Evolutionary conservation across 2,888 invertebrate genomes (phyloP), one percentile per base, ranked within the genome.

Genomic region (Ypsolopha sequella): DNA sequence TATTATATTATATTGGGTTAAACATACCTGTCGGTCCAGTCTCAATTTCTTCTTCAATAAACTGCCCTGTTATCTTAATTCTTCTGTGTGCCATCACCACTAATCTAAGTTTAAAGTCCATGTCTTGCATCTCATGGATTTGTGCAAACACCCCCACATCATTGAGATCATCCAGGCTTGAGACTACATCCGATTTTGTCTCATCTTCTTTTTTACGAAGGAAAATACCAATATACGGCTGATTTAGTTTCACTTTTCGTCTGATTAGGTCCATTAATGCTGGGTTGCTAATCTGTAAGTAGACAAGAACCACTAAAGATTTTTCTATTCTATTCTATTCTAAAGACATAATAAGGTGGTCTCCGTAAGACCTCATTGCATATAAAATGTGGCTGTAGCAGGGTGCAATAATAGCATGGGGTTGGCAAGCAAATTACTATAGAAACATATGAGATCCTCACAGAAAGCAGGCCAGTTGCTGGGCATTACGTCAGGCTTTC

Each of bases 171-270:
- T 93, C 91, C 34, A 98, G 67, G 51, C 88, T 93, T 9, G 92
- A 88, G 0, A 99, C 94, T 13, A 97, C 88, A 69, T 98, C 98
- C 0, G 91, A 88, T 58, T 96, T 95, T 10, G 14, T 36, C 68
- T 95, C 95, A 59, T 94, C 96, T 67, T 96, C 95, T 65, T 93
- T 92, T 70, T 93, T 96, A 67, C 98, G 97, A 61, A 99, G 86
- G 71, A 99, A 99, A 49, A 99, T 93, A 6, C 99, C 99, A 48
- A 97, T 93, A 68, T 99, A 99, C 0, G 99, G 99, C 73, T 98
- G 97, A 74, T 97, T 97, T 11, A 99, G 78, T 74, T 95, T 94
- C 0, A 99, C 96, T 88, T 99, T 99, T 57, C 97, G 90, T 66
- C 97, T 89, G 54, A 99, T 90, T 47, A 99, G 73, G 70, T 96